Percentiles rank a stretch among this genome's conserved stretches.
phyloP scores from a whole-genome alignment of 2,797 vertebrate species.

The Choloepus didactylus region DNA sequence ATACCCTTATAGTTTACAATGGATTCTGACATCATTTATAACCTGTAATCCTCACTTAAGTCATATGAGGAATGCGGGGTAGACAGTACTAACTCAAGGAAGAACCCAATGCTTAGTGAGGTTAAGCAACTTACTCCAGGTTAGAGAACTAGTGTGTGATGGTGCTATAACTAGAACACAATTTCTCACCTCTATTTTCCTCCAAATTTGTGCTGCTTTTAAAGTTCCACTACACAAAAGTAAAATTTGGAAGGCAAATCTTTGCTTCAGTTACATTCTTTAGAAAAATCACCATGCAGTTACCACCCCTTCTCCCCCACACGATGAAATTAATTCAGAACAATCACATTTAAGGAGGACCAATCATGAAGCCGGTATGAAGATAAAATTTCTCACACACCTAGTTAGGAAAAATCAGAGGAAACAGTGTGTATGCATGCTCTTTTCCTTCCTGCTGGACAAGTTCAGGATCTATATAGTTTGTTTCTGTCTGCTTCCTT shows the following conservation, averaged over 20 bases:
- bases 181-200: conserved; percentile 10
- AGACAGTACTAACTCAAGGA: not conserved
- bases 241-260: conserved; percentile 5
- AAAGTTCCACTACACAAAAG: not conserved
- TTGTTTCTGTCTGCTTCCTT: not conserved
- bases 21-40: conserved; percentile 54
- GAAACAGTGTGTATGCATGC: not conserved
- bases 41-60: not conserved
- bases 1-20: conserved; percentile 1
- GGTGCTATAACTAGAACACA: not conserved
- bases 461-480: not conserved
- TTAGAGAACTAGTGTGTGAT: not conserved
- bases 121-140: not conserved
- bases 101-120: not conserved
- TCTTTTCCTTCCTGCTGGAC: not conserved
- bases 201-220: not conserved
- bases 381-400: conserved; percentile 53
- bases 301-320: conserved; percentile 15
- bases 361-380: not conserved
- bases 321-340: conserved; percentile 53
- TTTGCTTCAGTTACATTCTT: not conserved
- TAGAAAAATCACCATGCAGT: not conserved
- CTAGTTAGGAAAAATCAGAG: not conserved
- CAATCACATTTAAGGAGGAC: not conserved
- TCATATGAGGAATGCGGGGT: not conserved